Conservation (phyloP, 2,797 vertebrate genomes). For the Myotis myotis region DNA sequence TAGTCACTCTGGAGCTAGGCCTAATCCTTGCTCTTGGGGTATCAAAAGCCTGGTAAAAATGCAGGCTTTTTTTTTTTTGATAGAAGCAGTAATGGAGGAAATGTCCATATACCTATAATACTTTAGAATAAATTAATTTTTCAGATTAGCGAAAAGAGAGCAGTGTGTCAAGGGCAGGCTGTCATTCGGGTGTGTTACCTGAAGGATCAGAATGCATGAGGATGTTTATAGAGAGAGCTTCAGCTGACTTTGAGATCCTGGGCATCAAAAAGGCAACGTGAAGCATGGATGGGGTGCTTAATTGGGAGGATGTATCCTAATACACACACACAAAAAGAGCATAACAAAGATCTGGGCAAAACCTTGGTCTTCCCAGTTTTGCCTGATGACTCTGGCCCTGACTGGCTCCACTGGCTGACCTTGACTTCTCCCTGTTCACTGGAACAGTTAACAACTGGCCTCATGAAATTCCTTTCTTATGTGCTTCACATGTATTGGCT, state of each 20-base stretch:
- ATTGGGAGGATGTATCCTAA: background rate
- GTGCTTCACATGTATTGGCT: background rate
- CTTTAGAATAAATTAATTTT: background rate
- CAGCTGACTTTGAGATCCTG: background rate
- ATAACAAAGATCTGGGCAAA: background rate
- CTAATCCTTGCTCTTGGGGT: background rate
- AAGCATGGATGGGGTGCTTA: background rate
- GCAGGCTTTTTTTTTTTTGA: background rate
- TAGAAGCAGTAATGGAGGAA: background rate
- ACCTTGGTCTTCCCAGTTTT: background rate
- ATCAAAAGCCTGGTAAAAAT: background rate
- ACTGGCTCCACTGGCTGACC: background rate
- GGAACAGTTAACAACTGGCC: background rate
- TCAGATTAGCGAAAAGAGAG: background rate
- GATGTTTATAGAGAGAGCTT: background rate
- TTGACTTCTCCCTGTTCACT: conserved; percentile 57
- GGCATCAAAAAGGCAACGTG: background rate
- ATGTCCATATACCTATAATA: background rate
- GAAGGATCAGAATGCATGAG: background rate
- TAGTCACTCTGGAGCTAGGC: background rate
- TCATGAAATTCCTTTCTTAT: background rate
- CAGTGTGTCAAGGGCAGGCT: background rate
- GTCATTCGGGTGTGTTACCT: background rate
- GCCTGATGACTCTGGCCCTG: background rate
- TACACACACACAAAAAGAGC: background rate